phyloP scores from a whole-genome alignment of 2,888 invertebrate genomes.

The Tachina grossa region DNA sequence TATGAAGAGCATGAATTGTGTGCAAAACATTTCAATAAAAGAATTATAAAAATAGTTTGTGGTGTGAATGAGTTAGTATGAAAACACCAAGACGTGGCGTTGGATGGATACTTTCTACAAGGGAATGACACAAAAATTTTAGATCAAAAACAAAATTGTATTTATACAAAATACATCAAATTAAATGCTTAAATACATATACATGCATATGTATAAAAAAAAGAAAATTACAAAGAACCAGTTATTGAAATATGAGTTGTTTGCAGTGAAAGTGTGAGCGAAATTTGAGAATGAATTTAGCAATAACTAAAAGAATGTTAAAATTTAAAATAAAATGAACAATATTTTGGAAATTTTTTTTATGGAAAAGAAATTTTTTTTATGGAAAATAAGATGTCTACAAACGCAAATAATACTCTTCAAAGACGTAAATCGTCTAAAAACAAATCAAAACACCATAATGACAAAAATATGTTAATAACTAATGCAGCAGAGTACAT shows the following conservation, averaged over 20 bases:
- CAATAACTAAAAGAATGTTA: background rate
- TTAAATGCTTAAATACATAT: constrained; percentile 9
- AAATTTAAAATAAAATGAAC: constrained; percentile 21
- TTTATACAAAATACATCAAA: background rate
- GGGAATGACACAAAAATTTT: background rate
- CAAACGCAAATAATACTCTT: constrained; percentile 70
- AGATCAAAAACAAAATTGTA: constrained; percentile 5
- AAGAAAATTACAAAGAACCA: constrained; percentile 9
- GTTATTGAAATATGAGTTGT: background rate
- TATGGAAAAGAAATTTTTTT: too few relatives aligned
- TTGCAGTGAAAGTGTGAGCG: constrained; percentile 49
- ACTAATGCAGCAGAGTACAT: constrained; percentile 20
- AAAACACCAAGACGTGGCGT: constrained; percentile 70
- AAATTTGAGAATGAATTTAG: constrained; percentile 22
- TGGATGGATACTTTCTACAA: constrained; percentile 47
- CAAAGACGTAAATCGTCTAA: constrained; percentile 78
- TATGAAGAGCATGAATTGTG: constrained; percentile 22
- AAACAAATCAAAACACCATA: constrained; percentile 74
- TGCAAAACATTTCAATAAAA: constrained; percentile 41
- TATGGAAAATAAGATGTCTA: constrained; percentile 69
- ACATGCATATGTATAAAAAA: background rate
- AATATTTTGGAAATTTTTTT: constrained; percentile 19
- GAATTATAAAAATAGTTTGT: constrained; percentile 40
- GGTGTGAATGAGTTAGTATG: constrained; percentile 55
- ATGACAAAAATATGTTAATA: constrained; percentile 57